Base-by-base conservation (phyloP, 2,888 invertebrate species). In the Tetragnatha montana region DNA sequence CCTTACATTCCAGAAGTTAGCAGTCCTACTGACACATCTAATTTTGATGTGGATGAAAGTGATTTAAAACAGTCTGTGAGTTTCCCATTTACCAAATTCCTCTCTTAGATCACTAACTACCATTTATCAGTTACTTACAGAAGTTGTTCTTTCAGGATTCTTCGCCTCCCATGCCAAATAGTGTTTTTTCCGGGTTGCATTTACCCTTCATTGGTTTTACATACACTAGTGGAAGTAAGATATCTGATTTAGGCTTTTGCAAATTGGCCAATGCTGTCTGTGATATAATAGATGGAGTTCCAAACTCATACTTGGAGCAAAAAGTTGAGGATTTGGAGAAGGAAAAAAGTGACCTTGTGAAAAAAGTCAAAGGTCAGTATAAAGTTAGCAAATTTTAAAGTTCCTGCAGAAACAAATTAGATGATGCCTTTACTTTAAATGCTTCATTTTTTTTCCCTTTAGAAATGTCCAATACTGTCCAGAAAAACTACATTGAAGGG, bases 161-260 rank as follows among this genome's bases (percentile, higher is more conserved):
- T 0, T 96, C 98, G 60, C 98, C 99, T 0, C 98, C 99, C 0
- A 89, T 80, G 68, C 51, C 89, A 17, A 91, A 91, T 78, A 68
- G 80, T 76, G 87, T 91, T 12, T 91, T 91, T 74, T 91, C 91
- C 19, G 91, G 89, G 6, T 95, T 98, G 88, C 99, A 99, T 95
- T 95, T 99, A 90, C 99, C 99, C 0, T 99, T 99, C 94, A 96
- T 99, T 91, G 99, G 99, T 80, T 99, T 99, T 94, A 98, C 99
- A 60, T 99, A 98, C 94, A 98, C 98, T 0, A 98, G 89, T 99
- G 97, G 96, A 93, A 90, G 90, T 35, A 90, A 90, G 84, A 68
- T 90, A 50, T 90, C 90, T 17, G 90, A 90, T 75, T 81, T 87
- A 47, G 90, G 90, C 17, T 90, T 87, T 50, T 68, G 75, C 69